Evolutionary conservation across 2,113 vertebrate genomes (phyloP).

Genomic region (Trachemys scripta): DNA sequence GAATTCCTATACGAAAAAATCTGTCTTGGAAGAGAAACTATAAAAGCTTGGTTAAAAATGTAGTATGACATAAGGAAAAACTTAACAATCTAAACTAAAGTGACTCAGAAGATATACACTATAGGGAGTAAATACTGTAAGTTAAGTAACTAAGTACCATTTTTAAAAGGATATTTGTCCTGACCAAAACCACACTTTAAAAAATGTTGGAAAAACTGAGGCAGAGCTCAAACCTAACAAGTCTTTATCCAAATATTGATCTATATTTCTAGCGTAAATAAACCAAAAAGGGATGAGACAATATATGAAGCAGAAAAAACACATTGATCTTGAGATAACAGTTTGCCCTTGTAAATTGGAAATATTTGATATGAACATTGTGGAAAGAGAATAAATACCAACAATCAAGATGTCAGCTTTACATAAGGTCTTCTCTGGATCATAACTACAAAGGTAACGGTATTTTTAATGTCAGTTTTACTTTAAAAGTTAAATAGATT

Average conservation of each 20-base stretch:
- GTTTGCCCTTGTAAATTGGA: not conserved
- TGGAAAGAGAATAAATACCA: not conserved
- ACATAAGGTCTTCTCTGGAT: not conserved
- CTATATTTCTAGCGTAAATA: not conserved
- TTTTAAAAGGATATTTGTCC: not conserved
- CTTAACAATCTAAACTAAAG: not conserved
- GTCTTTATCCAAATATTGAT: not conserved
- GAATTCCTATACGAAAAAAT: not conserved
- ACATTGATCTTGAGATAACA: not conserved
- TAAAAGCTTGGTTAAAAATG: not conserved
- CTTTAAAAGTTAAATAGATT: not conserved
- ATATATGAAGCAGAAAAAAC: not conserved
- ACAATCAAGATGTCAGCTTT: not conserved
- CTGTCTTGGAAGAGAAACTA: not conserved
- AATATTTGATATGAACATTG: not conserved
- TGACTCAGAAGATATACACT: not conserved
- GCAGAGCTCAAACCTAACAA: not conserved
- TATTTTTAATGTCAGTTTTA: not conserved
- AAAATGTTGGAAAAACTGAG: not conserved
- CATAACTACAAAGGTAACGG: not conserved
- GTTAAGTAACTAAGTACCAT: not conserved
- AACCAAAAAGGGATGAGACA: not conserved
- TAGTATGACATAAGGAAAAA: not conserved
- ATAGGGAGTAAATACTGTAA: not conserved
- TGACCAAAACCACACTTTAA: not conserved